These are phyloP conservation scores for Formica exsecta DNA, from an alignment of 1,140 invertebrate genomes.

Conservation along the genomic window DNA sequence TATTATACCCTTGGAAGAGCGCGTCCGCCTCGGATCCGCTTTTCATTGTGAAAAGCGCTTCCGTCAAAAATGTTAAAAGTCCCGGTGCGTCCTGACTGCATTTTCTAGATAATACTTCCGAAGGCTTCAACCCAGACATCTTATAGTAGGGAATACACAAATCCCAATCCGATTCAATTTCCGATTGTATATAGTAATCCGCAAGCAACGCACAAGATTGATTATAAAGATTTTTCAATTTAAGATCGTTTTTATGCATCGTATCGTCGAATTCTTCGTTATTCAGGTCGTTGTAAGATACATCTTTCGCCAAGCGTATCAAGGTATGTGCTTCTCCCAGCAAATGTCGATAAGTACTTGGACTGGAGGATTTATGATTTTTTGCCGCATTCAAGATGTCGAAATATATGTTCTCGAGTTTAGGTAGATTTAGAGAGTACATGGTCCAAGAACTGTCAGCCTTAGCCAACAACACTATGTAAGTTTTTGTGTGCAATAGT, in stretches of 20 bases:
- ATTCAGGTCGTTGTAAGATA: slow-evolving; percentile 72
- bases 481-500: slow-evolving; percentile 88
- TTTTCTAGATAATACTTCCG: slow-evolving; percentile 85
- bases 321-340: slow-evolving; percentile 90
- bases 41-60: slow-evolving; percentile 84
- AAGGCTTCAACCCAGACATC: slow-evolving; percentile 86
- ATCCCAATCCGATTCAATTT: slow-evolving; percentile 87
- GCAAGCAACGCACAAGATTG: slow-evolving; percentile 89
- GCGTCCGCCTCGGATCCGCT: slow-evolving; percentile 85
- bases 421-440: slow-evolving; percentile 89
- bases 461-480: slow-evolving; percentile 89
- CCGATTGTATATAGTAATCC: slow-evolving; percentile 89
- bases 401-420: slow-evolving; percentile 88
- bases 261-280: slow-evolving; percentile 71
- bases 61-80: slow-evolving; percentile 86
- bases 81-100: slow-evolving; percentile 84
- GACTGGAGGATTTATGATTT: slow-evolving; percentile 87
- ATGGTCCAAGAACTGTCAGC: slow-evolving; percentile 90
- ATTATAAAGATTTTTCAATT: slow-evolving; percentile 87
- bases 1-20: slow-evolving; percentile 85
- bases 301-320: slow-evolving; percentile 86
- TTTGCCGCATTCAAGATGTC: slow-evolving; percentile 90
- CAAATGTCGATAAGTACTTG: slow-evolving; percentile 89
- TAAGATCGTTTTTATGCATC: slow-evolving; percentile 78
- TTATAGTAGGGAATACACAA: slow-evolving; percentile 88